Evolutionary conservation across 2,797 vertebrate species (phyloP).

Genomic region (Octomys mimax): DNA sequence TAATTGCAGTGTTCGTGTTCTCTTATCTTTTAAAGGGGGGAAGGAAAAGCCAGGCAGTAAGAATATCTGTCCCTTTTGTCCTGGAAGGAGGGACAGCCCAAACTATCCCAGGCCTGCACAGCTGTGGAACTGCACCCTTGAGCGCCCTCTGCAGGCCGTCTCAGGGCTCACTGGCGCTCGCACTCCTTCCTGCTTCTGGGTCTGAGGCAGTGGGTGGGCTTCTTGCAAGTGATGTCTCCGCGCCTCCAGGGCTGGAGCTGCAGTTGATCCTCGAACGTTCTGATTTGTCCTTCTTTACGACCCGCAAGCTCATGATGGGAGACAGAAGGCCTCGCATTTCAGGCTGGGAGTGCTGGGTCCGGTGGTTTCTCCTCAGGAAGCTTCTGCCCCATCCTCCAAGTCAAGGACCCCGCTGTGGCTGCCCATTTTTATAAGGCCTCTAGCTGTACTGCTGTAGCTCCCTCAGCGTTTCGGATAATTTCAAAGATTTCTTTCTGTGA

Average conservation of each 20-base stretch:
- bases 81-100: background rate
- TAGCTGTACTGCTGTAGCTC: background rate
- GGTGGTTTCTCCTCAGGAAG: background rate
- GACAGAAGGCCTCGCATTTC: background rate
- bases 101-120: background rate
- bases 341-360: background rate
- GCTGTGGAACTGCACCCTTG: background rate
- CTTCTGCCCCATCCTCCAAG: background rate
- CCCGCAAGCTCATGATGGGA: accelerated
- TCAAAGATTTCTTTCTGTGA: background rate
- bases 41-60: background rate
- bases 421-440: background rate
- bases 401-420: background rate
- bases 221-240: background rate
- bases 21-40: background rate
- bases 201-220: background rate
- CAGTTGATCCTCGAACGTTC: too few relatives aligned
- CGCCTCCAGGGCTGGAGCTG: background rate
- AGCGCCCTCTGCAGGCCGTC: background rate
- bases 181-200: background rate
- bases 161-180: background rate
- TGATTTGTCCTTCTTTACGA: background rate
- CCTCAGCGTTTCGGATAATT: background rate
- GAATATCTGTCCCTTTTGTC: background rate
- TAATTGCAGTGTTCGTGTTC: background rate